A percentile compares a stretch with the other conserved stretches of the same genome.
These are phyloP conservation scores for Mastacembelus armatus DNA, from an alignment of 2,797 vertebrate genomes.

Conservation along the genomic window DNA sequence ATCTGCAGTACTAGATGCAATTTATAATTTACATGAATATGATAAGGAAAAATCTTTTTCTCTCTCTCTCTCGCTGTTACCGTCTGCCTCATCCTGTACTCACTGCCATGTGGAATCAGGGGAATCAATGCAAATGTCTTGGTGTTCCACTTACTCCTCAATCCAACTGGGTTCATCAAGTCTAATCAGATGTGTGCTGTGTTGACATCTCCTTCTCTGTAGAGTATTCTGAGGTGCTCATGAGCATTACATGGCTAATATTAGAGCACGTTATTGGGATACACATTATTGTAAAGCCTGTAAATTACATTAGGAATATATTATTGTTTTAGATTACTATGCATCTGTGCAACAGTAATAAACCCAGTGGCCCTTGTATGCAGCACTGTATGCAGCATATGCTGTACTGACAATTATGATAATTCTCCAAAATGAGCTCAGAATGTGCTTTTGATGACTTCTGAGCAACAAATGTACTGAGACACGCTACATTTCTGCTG, in stretches of 20 bases:
- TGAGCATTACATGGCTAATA: not conserved
- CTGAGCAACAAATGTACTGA: conserved; percentile 5
- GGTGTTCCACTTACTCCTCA: conserved; percentile 59
- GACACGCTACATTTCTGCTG: not conserved
- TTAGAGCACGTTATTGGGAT: not conserved
- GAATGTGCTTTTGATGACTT: conserved; percentile 11
- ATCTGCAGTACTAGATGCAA: conserved; percentile 6
- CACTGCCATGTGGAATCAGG: conserved; percentile 30
- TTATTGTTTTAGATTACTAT: not conserved
- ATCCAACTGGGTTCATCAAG: conserved; percentile 65
- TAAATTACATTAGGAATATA: not conserved
- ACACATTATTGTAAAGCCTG: not conserved
- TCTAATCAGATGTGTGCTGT: conserved; percentile 61
- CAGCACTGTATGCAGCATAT: not conserved
- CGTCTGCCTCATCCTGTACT: conserved; percentile 27
- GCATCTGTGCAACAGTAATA: not conserved
- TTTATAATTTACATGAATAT: conserved; percentile 44
- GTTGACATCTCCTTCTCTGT: conserved; percentile 19
- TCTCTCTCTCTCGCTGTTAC: not conserved
- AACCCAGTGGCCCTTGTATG: conserved; percentile 8
- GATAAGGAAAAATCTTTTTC: not conserved
- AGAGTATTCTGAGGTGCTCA: not conserved
- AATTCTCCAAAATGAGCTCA: conserved; percentile 16
- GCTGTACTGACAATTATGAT: conserved; percentile 13
- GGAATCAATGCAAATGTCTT: conserved; percentile 68